Evolutionary conservation across 2,113 vertebrate species (phyloP).

Genomic region (Indicator maculatus): DNA sequence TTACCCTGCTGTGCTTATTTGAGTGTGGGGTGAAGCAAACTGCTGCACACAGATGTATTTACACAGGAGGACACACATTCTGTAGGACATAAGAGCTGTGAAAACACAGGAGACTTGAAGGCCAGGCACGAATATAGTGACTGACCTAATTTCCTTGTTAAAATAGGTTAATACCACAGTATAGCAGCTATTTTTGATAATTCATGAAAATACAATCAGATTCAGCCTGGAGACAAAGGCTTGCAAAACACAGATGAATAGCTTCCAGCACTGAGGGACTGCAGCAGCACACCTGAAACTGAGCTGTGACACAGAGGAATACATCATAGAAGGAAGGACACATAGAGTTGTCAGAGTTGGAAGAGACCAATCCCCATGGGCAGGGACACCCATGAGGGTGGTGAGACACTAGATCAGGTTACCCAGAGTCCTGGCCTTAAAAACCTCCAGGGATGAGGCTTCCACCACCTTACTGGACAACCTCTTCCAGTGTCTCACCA

Average conservation of each 20-base stretch:
- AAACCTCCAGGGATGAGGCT: too few species aligned
- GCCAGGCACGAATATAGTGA: neutral
- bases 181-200: neutral
- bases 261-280: neutral
- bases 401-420: too few species aligned
- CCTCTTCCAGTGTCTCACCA: too few species aligned
- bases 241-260: neutral
- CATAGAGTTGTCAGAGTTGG: too few species aligned
- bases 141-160: slow-evolving; percentile 38
- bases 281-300: neutral
- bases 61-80: neutral
- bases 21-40: neutral
- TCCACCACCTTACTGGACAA: too few species aligned
- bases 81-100: neutral
- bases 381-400: too few species aligned
- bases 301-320: neutral
- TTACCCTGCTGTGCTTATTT: rapidly evolving
- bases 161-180: slow-evolving; percentile 23
- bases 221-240: neutral
- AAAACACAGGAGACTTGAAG: neutral
- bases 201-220: neutral
- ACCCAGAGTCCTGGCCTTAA: too few species aligned
- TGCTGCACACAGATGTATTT: neutral
- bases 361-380: too few species aligned
- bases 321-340: neutral